These are phyloP conservation scores for Tauraco hartlaubi DNA, from an alignment of 2,797 vertebrate species.

Conservation along the genomic window DNA sequence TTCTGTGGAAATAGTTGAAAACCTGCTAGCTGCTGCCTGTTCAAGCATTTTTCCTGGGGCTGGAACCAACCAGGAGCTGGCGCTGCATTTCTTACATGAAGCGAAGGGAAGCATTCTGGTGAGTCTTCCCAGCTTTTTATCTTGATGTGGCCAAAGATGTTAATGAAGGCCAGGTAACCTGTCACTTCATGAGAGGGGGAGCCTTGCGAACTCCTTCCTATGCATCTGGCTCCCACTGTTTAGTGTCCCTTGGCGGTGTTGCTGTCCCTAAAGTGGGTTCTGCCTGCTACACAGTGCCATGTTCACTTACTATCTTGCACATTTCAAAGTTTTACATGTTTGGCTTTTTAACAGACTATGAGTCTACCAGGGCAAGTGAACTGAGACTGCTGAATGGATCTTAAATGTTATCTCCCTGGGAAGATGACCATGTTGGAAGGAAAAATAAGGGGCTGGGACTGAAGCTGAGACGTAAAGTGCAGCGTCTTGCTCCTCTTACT, in stretches of 20 bases:
- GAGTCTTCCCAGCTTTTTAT: slow-evolving; percentile 70
- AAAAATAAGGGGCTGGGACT: neutral
- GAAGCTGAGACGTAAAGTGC: neutral
- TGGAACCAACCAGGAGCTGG: slow-evolving; percentile 97
- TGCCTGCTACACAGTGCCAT: neutral
- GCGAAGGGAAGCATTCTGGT: slow-evolving; percentile 94
- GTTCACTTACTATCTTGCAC: neutral
- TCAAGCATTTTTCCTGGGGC: slow-evolving; percentile 93
- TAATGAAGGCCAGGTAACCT: neutral
- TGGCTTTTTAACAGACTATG: neutral
- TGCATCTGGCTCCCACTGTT: neutral
- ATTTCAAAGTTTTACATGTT: neutral
- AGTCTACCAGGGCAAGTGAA: neutral
- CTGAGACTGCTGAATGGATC: neutral
- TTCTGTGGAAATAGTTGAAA: slow-evolving; percentile 83
- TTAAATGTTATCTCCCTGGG: neutral
- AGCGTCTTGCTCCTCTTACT: neutral
- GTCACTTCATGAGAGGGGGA: neutral
- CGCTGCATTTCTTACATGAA: slow-evolving; percentile 92
- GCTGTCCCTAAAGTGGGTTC: neutral
- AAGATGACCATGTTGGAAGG: neutral
- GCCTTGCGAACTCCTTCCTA: neutral
- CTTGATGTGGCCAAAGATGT: neutral
- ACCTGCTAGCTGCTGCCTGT: slow-evolving; percentile 93
- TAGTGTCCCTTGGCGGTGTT: neutral